Evolutionary conservation across 2,113 vertebrate species (phyloP).

Genomic region (Parotia lawesii): DNA sequence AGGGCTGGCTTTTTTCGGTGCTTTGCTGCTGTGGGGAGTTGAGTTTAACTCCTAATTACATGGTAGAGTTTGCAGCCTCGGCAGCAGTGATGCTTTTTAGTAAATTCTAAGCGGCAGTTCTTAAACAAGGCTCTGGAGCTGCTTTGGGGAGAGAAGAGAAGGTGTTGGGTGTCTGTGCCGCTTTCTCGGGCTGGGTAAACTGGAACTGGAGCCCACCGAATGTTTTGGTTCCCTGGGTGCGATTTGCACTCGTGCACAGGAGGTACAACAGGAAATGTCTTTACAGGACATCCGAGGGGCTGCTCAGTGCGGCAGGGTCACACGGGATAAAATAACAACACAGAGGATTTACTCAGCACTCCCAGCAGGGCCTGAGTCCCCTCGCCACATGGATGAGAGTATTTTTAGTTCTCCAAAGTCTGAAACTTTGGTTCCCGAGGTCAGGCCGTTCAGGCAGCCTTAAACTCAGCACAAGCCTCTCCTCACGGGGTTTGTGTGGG

Average conservation of each 20-base stretch:
- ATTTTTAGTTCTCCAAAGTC: not conserved
- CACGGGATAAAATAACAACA: not conserved
- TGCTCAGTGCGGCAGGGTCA: not conserved
- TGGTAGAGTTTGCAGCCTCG: not conserved
- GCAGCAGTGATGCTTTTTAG: not conserved
- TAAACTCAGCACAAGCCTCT: accelerated
- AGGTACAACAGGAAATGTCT: not conserved
- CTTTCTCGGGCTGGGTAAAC: not conserved
- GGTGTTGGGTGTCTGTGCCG: not conserved
- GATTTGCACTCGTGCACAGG: accelerated
- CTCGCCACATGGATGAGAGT: accelerated
- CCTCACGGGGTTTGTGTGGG: accelerated
- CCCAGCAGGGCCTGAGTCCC: not conserved
- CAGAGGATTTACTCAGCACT: not conserved
- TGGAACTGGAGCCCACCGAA: accelerated
- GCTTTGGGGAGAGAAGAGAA: not conserved
- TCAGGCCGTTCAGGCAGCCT: too few relatives aligned
- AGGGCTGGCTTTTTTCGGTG: not conserved
- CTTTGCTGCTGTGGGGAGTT: not conserved
- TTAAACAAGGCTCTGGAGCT: not conserved
- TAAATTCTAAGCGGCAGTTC: not conserved
- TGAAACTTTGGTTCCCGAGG: not conserved
- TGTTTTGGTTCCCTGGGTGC: not conserved
- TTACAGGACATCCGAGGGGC: not conserved
- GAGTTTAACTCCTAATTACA: conserved; percentile 30